Evolutionary conservation across 1,140 invertebrate species (phyloP).

Genomic region (Zaprionus nigranus): DNA sequence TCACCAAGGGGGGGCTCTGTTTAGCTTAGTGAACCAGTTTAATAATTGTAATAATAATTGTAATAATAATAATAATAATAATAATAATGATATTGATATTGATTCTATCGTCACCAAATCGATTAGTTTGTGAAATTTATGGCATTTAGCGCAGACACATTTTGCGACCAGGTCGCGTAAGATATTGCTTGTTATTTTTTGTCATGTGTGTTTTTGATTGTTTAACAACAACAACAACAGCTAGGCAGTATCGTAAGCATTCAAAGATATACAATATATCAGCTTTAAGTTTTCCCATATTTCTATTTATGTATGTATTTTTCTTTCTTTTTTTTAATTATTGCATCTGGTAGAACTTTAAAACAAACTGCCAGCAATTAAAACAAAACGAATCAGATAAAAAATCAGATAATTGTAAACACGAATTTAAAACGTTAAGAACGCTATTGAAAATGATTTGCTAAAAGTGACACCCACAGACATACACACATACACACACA

Average conservation of each 20-base stretch:
- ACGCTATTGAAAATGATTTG: conserved; percentile 57
- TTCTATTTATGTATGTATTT: neutral
- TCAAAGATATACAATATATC: neutral
- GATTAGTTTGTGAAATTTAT: conserved; percentile 24
- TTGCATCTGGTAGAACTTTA: neutral
- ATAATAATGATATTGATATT: neutral
- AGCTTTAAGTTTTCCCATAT: neutral
- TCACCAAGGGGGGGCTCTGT: neutral
- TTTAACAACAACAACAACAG: neutral
- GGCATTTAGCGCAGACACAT: conserved; percentile 27
- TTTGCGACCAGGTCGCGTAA: conserved; percentile 12
- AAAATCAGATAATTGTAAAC: conserved; percentile 41
- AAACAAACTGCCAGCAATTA: conserved; percentile 2
- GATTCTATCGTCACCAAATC: conserved; percentile 23
- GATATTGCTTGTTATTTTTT: conserved; percentile 9
- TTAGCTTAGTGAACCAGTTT: conserved; percentile 42
- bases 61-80: conserved; percentile 1
- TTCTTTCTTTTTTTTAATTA: neutral
- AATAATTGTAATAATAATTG: conserved; percentile 12
- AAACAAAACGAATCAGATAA: conserved; percentile 8
- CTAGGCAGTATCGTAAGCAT: neutral
- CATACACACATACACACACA: neutral
- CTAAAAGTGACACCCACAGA: conserved; percentile 11
- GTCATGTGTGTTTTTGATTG: conserved; percentile 4
- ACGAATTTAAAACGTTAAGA: conserved; percentile 78